A percentile compares a stretch with the other conserved stretches of the same genome.
Evolutionary conservation across 2,797 vertebrate genomes (phyloP).

Genomic region (Cryptoblepharus egeriae): DNA sequence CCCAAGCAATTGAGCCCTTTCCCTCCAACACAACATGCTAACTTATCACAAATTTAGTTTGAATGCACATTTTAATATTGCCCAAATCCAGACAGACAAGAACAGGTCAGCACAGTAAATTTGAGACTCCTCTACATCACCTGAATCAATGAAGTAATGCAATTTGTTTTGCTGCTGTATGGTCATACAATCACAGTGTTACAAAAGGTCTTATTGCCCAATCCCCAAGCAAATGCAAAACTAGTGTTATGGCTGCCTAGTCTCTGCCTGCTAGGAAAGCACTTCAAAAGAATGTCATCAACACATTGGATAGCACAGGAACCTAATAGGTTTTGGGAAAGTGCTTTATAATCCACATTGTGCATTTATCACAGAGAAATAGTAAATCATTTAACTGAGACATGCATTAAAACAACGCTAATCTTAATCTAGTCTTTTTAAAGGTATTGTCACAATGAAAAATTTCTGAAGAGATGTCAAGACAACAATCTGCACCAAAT

Average conservation of each 20-base stretch:
- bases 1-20: background rate
- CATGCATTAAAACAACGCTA: background rate
- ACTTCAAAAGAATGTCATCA: background rate
- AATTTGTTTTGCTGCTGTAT: background rate
- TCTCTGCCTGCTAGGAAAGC: background rate
- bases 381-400: background rate
- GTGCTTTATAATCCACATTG: background rate
- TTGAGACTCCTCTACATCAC: no score
- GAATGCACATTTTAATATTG: background rate
- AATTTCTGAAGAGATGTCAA: background rate
- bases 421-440: background rate
- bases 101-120: background rate
- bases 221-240: no score
- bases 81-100: background rate
- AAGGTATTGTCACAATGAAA: background rate
- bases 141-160: background rate
- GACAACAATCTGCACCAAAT: no score
- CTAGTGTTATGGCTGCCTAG: background rate
- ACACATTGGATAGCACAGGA: background rate
- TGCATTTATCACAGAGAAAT: background rate
- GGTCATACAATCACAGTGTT: background rate
- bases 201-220: no score
- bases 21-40: background rate
- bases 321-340: background rate
- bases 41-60: background rate